Evolutionary conservation across 1,140 invertebrate species (phyloP).

Genomic region (Drosophila rhopaloa): DNA sequence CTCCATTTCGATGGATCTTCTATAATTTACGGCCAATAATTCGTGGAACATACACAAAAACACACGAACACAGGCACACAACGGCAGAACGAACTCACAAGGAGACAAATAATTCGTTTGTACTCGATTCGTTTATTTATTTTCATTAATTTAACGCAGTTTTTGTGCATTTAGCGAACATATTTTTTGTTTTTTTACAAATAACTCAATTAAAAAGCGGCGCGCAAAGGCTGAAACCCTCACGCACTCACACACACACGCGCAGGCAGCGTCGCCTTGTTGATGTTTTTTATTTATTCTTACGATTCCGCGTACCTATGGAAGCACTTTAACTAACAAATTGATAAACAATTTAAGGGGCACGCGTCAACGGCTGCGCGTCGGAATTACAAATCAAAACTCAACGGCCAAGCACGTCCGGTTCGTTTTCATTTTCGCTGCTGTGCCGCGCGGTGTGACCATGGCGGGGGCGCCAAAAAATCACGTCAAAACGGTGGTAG

Average conservation of each 20-base stretch:
- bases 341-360: conserved; percentile 40
- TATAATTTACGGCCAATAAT: conserved; percentile 10
- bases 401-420: conserved; percentile 73
- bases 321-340: conserved; percentile 14
- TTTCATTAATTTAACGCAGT: conserved; percentile 40
- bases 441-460: conserved; percentile 36
- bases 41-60: conserved; percentile 41
- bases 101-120: conserved; percentile 42
- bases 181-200: conserved; percentile 41
- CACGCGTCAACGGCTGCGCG: conserved; percentile 56
- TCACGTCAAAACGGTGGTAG: not conserved
- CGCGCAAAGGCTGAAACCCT: conserved; percentile 44
- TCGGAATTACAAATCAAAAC: conserved; percentile 60
- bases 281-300: conserved; percentile 4
- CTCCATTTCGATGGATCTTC: conserved; percentile 61
- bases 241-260: conserved; percentile 27
- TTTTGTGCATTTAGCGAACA: conserved; percentile 32
- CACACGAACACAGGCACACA: conserved; percentile 25
- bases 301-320: conserved; percentile 1
- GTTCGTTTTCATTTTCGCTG: conserved; percentile 27
- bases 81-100: conserved; percentile 33
- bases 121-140: conserved; percentile 45
- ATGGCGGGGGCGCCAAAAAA: conserved; percentile 1
- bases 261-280: conserved; percentile 34
- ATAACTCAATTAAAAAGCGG: conserved; percentile 66